Conservation (phyloP, 2,888 invertebrate species). For the Ophioninae sp. region DNA sequence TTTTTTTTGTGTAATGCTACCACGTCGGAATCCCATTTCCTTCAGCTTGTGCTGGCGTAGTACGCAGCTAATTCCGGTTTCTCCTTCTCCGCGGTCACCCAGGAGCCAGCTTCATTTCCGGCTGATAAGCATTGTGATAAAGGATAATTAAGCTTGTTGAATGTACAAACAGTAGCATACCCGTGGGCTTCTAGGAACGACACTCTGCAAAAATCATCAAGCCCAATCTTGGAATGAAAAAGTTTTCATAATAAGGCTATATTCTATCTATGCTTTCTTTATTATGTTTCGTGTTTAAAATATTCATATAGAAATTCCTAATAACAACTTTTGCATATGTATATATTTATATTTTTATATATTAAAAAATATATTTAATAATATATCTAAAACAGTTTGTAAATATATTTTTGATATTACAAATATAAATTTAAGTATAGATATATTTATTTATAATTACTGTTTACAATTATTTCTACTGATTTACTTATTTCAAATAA, state of each 20-base stretch:
- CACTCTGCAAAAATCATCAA: slow-evolving; percentile 9
- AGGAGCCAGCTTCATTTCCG: slow-evolving; percentile 58
- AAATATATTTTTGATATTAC: neutral
- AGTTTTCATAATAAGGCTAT: neutral
- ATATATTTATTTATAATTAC: no score
- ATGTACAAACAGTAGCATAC: slow-evolving; percentile 39
- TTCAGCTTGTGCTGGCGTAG: slow-evolving; percentile 20
- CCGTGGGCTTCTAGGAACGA: slow-evolving; percentile 24
- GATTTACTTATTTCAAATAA: neutral
- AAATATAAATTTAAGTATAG: no score
- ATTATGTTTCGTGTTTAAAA: neutral
- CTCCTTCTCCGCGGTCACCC: slow-evolving; percentile 45
- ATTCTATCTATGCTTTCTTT: neutral
- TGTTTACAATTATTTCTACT: neutral
- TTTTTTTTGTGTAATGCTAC: slow-evolving; percentile 28
- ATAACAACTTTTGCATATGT: neutral
- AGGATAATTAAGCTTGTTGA: slow-evolving; percentile 64
- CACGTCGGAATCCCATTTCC: slow-evolving; percentile 54
- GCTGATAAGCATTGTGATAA: slow-evolving; percentile 61
- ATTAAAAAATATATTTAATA: no score
- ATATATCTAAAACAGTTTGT: neutral
- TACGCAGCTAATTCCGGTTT: slow-evolving; percentile 60
- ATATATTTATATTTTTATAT: no score
- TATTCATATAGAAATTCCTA: neutral
- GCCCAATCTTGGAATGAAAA: slow-evolving; percentile 25